Evolutionary conservation across 1,140 invertebrate genomes (phyloP), one percentile per base, ranked within the genome.

Genomic region (Catajapyx aquilonaris): DNA sequence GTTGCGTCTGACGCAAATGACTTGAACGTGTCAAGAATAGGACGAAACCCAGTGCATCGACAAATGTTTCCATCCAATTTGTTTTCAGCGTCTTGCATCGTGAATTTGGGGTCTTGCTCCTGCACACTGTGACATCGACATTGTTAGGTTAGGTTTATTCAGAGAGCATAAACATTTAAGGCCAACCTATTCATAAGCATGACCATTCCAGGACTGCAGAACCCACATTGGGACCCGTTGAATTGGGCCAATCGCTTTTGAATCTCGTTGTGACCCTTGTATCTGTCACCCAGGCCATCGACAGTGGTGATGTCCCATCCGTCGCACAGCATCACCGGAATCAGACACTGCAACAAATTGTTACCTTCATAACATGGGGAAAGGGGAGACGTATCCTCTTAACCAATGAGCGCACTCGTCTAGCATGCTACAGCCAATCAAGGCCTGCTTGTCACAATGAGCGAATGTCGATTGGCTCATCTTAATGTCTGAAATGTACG

Each of bases 1-100:
- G 48, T 38, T 0, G 52, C 56, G 40, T 60, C 55, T 1, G 34
- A 35, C 16, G 53, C 50, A 37, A 66, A 54, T 2, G 60, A 55
- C 43, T 63, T 65, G 41, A 63, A 66, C 3, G 62, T 59, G 40
- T 66, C 62, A 11, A 65, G 43, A 44, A 68, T 68, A 15, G 63
- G 57, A 18, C 64, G 42, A 45, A 66, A 67, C 4, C 63, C 63
- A 10, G 63, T 66, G 39, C 63, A 67, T 11, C 63, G 56, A 37
- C 64, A 65, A 4, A 65, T 47, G 46, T 67, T 66, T 19, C 64
- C 62, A 43, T 54, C 52, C 16, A 59, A 41, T 7, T 37, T 42
- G 9, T 52, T 40, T 33, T 59, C 53, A 22, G 57, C 46, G 10
- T 59, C 43, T 21, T 44, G 40, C 67, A 72, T 73, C 1, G 64